Evolutionary conservation across 1,140 invertebrate genomes (phyloP).

Genomic region (Pseudomyrmex pallidus): DNA sequence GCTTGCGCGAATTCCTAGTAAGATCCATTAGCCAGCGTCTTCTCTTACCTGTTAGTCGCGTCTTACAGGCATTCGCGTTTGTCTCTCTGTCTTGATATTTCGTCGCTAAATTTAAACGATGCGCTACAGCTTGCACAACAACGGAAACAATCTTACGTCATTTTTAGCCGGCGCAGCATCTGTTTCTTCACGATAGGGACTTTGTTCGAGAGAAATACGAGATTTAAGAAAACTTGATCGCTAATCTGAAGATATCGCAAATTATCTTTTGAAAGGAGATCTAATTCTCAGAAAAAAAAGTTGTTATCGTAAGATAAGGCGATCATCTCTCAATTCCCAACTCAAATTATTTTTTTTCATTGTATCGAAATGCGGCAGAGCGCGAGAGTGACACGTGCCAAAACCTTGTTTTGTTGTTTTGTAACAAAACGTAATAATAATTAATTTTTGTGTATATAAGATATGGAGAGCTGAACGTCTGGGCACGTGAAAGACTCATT

Average conservation of each 20-base stretch:
- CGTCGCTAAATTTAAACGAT: conserved; percentile 36
- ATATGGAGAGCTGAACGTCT: neutral
- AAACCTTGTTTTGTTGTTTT: conserved; percentile 34
- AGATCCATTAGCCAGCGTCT: conserved; percentile 15
- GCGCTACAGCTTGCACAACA: conserved; percentile 15
- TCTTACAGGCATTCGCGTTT: neutral
- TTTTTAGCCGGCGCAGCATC: conserved; percentile 17
- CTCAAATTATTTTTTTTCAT: too few relatives aligned
- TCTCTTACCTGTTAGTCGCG: conserved; percentile 41
- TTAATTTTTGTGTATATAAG: neutral
- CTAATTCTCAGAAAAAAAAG: too few relatives aligned
- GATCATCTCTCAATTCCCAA: too few relatives aligned
- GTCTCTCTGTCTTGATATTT: conserved; percentile 13
- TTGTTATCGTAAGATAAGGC: too few relatives aligned
- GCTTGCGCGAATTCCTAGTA: neutral
- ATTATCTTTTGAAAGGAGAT: too few relatives aligned
- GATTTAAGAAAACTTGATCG: too few relatives aligned
- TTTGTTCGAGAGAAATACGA: neutral
- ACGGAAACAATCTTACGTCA: conserved; percentile 24
- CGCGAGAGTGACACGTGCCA: neutral
- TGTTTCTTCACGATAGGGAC: neutral
- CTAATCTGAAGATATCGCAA: too few relatives aligned
- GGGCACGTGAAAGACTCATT: conserved; percentile 46
- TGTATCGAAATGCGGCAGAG: neutral
- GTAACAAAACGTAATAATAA: conserved; percentile 10